Percentiles rank a stretch among this genome's conserved stretches.
Conservation (phyloP, 1,140 invertebrate species). For the Caenorhabditis briggsae region DNA sequence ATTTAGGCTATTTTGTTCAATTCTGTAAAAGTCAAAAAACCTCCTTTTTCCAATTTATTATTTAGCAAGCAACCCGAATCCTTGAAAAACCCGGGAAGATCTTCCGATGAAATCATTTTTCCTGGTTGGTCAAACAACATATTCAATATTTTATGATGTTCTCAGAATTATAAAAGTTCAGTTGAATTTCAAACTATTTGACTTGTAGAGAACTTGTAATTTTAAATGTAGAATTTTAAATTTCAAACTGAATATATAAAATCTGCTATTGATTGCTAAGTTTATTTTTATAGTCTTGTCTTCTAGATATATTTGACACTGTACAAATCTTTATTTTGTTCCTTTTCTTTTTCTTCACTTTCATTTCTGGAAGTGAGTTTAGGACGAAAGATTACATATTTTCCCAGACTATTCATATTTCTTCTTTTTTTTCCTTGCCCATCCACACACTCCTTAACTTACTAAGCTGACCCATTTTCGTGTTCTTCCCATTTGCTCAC, state of each 20-base stretch:
- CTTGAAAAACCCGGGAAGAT: background rate
- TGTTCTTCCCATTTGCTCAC: constrained; percentile 7
- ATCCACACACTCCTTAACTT: background rate
- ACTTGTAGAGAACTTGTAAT: no score
- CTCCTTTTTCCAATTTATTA: background rate
- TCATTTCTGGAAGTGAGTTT: constrained; percentile 3
- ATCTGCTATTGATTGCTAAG: no score
- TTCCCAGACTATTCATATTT: constrained; percentile 19
- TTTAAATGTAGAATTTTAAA: no score
- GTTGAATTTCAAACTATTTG: no score
- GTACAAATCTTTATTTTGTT: background rate
- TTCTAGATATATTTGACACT: no score
- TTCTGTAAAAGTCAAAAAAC: no score
- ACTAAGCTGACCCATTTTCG: background rate
- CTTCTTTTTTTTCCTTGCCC: background rate
- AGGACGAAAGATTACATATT: constrained; percentile 6
- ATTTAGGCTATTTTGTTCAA: no score
- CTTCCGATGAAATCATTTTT: background rate
- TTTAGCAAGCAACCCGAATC: background rate
- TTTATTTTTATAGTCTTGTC: no score
- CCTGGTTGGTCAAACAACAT: no score
- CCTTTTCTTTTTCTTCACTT: background rate
- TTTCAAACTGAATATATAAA: no score
- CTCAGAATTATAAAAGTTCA: no score
- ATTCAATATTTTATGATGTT: no score